These are phyloP conservation scores for Etheostoma perlongum DNA, from an alignment of 2,797 vertebrate genomes.

Conservation along the genomic window DNA sequence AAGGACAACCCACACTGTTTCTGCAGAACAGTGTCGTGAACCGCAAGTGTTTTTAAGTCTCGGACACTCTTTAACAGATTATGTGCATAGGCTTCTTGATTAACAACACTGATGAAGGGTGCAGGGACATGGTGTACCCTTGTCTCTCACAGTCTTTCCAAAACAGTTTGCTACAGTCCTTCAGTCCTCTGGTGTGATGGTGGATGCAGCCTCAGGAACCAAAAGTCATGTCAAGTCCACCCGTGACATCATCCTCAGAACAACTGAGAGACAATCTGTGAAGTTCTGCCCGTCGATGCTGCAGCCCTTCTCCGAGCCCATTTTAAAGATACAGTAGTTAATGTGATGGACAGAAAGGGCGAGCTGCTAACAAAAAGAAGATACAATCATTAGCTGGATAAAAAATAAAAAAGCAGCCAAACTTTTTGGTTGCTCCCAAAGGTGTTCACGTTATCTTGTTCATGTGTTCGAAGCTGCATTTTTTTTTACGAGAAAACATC, in stretches of 20 bases:
- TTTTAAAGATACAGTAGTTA: slow-evolving; percentile 66
- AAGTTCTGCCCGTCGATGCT: slow-evolving; percentile 20
- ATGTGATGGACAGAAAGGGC: slow-evolving; percentile 50
- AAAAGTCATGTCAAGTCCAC: slow-evolving; percentile 16
- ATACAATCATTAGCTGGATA: slow-evolving; percentile 81
- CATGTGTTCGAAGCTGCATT: slow-evolving; percentile 54
- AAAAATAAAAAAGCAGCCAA: slow-evolving; percentile 48
- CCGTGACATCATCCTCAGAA: slow-evolving; percentile 32
- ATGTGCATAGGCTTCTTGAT: slow-evolving; percentile 67
- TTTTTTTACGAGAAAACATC: slow-evolving; percentile 33
- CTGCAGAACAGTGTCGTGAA: slow-evolving; percentile 28
- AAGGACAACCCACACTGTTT: slow-evolving; percentile 34
- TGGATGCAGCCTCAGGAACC: slow-evolving; percentile 12
- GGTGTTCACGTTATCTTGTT: slow-evolving; percentile 54
- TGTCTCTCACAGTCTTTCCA: slow-evolving; percentile 19
- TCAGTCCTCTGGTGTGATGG: slow-evolving; percentile 34
- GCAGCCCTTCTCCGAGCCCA: slow-evolving; percentile 36
- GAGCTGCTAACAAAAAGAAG: slow-evolving; percentile 60
- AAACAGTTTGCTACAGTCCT: slow-evolving; percentile 3
- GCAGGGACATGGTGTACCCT: slow-evolving; percentile 16
- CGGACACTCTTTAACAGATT: slow-evolving; percentile 56
- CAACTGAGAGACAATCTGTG: slow-evolving; percentile 60
- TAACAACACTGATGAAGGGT: slow-evolving; percentile 41
- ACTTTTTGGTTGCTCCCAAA: slow-evolving; percentile 39
- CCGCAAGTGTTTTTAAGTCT: slow-evolving; percentile 39